Conservation (phyloP, 2,797 vertebrate species). For the Molossus molossus region DNA sequence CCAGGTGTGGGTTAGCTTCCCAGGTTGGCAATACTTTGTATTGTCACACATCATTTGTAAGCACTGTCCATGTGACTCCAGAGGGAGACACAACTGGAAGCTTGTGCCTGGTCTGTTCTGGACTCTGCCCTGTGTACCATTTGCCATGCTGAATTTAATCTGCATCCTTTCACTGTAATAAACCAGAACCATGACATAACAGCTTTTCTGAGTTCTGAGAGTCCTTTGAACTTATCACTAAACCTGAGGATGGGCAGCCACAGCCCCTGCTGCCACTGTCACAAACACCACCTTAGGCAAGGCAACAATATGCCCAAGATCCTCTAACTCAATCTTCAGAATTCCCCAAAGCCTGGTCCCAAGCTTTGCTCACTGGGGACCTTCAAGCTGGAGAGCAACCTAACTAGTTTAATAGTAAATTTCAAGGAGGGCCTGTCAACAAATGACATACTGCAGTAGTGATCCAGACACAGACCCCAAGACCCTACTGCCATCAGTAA, state of each 20-base stretch:
- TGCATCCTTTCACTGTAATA: background rate
- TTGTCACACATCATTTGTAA: background rate
- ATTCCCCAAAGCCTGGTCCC: no score
- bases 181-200: background rate
- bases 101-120: background rate
- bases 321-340: no score
- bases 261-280: no score
- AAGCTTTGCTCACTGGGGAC: no score
- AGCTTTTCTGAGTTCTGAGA: background rate
- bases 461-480: conserved; percentile 57
- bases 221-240: background rate
- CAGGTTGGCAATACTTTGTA: background rate
- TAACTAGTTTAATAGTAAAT: no score
- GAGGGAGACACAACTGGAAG: background rate
- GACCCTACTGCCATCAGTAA: background rate
- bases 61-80: background rate
- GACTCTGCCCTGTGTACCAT: background rate
- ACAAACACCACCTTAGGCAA: no score
- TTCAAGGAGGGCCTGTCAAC: conserved; percentile 40
- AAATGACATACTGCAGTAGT: conserved; percentile 86
- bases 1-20: background rate
- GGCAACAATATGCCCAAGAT: no score
- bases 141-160: background rate
- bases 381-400: no score
- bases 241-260: background rate